Conservation (phyloP, 2,888 invertebrate species). For the Epistrophe grossulariae region DNA sequence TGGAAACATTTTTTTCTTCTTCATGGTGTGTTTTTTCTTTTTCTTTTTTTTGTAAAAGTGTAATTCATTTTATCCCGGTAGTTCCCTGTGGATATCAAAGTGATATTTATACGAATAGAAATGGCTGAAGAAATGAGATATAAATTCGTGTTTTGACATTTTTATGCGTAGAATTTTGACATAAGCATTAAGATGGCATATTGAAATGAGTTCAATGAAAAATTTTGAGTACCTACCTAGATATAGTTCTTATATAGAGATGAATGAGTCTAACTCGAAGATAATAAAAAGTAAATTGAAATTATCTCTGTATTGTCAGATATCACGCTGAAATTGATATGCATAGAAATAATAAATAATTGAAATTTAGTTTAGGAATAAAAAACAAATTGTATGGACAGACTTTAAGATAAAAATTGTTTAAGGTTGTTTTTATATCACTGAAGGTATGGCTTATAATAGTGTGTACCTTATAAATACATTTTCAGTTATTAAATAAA, state of each 20-base stretch:
- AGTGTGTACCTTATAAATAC: too few relatives aligned
- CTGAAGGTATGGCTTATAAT: too few relatives aligned
- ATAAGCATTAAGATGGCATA: slow-evolving; percentile 69
- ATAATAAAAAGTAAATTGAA: slow-evolving; percentile 50
- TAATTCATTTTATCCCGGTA: slow-evolving; percentile 68
- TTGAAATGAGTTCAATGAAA: slow-evolving; percentile 62
- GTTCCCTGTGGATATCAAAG: slow-evolving; percentile 68
- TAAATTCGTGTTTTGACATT: slow-evolving; percentile 74
- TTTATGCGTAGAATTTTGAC: slow-evolving; percentile 72
- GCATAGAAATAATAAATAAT: background rate
- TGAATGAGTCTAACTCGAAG: slow-evolving; percentile 16
- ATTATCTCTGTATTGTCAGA: slow-evolving; percentile 43
- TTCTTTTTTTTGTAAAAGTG: slow-evolving; percentile 42
- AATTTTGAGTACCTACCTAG: slow-evolving; percentile 7
- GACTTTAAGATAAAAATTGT: background rate
- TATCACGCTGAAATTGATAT: slow-evolving; percentile 24
- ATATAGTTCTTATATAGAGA: background rate
- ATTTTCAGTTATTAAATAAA: too few relatives aligned
- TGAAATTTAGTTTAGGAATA: background rate
- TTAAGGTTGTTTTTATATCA: background rate
- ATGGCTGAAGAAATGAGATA: slow-evolving; percentile 62
- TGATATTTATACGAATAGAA: slow-evolving; percentile 53
- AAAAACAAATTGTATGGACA: slow-evolving; percentile 2
- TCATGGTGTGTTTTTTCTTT: slow-evolving; percentile 26
- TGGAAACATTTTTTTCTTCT: slow-evolving; percentile 39